These are phyloP conservation scores for Holacanthus passer DNA, from an alignment of 2,113 vertebrate genomes.

Conservation along the genomic window DNA sequence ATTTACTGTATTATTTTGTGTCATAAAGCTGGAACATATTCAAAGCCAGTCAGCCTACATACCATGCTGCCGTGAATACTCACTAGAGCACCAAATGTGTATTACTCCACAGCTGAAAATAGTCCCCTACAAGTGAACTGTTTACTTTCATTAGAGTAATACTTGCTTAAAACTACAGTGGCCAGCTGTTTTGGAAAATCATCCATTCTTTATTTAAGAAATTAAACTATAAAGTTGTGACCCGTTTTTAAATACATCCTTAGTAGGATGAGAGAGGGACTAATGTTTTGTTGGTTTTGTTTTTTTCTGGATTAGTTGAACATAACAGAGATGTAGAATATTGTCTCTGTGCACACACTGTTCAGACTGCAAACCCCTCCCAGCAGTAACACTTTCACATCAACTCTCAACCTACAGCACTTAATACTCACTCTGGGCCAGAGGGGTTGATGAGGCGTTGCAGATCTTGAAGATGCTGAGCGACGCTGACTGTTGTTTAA, in stretches of 20 bases:
- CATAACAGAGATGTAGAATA: background rate
- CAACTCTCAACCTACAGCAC: background rate
- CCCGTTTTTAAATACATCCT: too few species aligned
- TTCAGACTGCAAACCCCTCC: background rate
- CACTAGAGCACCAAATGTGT: background rate
- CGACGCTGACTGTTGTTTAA: constrained; percentile 57
- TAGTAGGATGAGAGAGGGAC: too few species aligned
- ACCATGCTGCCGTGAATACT: background rate
- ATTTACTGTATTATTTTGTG: too few species aligned
- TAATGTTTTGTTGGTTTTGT: too few species aligned
- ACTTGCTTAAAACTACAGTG: background rate
- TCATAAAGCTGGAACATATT: too few species aligned
- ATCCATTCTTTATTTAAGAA: too few species aligned
- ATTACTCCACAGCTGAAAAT: background rate
- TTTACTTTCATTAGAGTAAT: background rate
- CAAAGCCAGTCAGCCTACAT: too few species aligned
- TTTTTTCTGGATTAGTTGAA: background rate
- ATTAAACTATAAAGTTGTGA: too few species aligned
- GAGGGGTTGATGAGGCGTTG: constrained; percentile 63
- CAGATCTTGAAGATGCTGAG: constrained; percentile 74
- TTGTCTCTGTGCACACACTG: background rate
- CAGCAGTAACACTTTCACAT: background rate
- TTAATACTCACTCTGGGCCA: constrained; percentile 64
- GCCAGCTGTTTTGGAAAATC: background rate
- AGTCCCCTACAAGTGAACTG: background rate